These are phyloP conservation scores for Periophthalmus magnuspinnatus DNA, from an alignment of 2,797 vertebrate species.

Conservation along the genomic window DNA sequence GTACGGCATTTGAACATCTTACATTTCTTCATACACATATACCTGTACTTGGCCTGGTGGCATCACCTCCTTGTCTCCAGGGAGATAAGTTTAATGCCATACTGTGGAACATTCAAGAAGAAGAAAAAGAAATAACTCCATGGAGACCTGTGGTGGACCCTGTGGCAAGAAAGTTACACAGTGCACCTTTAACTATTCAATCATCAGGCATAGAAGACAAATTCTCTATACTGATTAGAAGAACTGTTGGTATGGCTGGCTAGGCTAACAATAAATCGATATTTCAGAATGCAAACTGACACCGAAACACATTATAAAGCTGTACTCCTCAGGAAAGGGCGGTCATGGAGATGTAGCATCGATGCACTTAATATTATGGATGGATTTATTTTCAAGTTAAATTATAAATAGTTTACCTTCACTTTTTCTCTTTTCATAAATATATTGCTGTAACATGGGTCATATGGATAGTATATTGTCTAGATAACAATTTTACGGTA, in stretches of 20 bases:
- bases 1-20: too few relatives aligned
- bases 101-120: too few relatives aligned
- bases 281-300: slow-evolving; percentile 25
- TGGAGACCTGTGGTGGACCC: too few relatives aligned
- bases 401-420: background rate
- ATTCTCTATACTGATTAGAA: background rate
- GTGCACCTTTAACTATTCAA: background rate
- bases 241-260: background rate
- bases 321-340: slow-evolving; percentile 62
- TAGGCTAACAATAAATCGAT: slow-evolving; percentile 15
- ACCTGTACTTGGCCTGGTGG: too few relatives aligned
- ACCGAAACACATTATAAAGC: slow-evolving; percentile 27
- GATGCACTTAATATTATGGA: slow-evolving; percentile 34
- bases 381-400: background rate
- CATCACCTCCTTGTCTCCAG: too few relatives aligned
- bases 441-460: slow-evolving; percentile 7
- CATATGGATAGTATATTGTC: background rate
- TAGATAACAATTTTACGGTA: background rate
- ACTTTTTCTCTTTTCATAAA: background rate
- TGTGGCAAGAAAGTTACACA: too few relatives aligned
- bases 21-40: too few relatives aligned
- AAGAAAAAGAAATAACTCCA: too few relatives aligned
- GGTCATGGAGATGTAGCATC: slow-evolving; percentile 60
- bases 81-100: too few relatives aligned
- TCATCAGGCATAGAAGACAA: background rate